Conservation (phyloP, 1,140 invertebrate species). For the Babylonia areolata region DNA sequence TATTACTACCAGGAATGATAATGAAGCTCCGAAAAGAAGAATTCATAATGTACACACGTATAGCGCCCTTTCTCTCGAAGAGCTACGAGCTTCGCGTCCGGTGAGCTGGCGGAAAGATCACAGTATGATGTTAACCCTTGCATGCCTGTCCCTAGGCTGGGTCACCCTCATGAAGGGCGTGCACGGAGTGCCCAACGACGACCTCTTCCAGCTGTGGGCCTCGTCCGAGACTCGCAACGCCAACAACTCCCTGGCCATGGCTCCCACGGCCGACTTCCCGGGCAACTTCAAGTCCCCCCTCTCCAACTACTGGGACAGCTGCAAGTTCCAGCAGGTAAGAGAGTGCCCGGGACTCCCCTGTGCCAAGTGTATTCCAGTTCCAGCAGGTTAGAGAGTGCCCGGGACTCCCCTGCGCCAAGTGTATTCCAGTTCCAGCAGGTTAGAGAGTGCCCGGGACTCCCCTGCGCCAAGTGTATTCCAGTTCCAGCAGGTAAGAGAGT, state of each 20-base stretch:
- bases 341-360: background rate
- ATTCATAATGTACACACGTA: too few relatives aligned
- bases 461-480: too few relatives aligned
- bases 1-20: too few relatives aligned
- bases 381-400: too few relatives aligned
- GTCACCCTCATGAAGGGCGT: constrained; percentile 66
- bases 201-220: constrained; percentile 58
- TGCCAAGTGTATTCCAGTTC: too few relatives aligned
- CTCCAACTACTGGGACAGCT: constrained; percentile 60
- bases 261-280: constrained; percentile 53
- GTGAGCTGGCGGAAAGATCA: too few relatives aligned
- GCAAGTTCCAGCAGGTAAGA: constrained; percentile 61
- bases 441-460: background rate
- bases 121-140: too few relatives aligned
- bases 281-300: constrained; percentile 65
- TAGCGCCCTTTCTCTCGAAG: too few relatives aligned
- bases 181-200: constrained; percentile 58
- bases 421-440: too few relatives aligned
- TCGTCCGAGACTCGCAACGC: constrained; percentile 50
- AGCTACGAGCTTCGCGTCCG: too few relatives aligned
- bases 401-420: too few relatives aligned
- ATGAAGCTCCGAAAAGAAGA: too few relatives aligned
- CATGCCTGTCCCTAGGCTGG: constrained; percentile 50
- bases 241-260: constrained; percentile 59
- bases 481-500: constrained; percentile 57